A percentile compares a stretch with the other conserved stretches of the same genome.
Conservation (phyloP, 2,113 vertebrate genomes). For the Vireo altiloquus region DNA sequence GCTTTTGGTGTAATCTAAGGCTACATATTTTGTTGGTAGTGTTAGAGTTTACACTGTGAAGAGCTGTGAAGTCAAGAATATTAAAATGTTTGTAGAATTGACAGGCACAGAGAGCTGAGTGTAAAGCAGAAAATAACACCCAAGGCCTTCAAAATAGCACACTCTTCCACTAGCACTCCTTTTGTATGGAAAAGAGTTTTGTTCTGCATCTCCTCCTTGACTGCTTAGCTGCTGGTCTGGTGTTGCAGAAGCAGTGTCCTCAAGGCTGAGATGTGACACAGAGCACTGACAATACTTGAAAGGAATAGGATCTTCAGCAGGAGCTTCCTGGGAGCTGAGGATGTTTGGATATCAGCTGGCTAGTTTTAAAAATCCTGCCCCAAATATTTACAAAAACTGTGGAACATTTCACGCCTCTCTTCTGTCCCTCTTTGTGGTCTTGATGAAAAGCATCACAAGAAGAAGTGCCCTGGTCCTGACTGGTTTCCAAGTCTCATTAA, state of each 20-base stretch:
- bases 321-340: neutral
- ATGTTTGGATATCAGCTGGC: slow-evolving; percentile 7
- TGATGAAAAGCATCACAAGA: slow-evolving; percentile 34
- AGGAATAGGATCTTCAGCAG: neutral
- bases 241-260: neutral
- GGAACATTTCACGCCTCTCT: slow-evolving; percentile 23
- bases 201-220: neutral
- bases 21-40: neutral
- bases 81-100: slow-evolving; percentile 30
- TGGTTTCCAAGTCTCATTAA: slow-evolving; percentile 62
- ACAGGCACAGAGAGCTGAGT: neutral
- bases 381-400: slow-evolving; percentile 45
- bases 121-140: slow-evolving; percentile 3
- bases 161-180: neutral
- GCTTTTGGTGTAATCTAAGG: neutral
- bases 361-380: slow-evolving; percentile 15
- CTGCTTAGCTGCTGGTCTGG: neutral
- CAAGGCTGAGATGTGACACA: neutral
- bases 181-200: neutral
- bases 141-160: neutral
- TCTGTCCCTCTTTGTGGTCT: slow-evolving; percentile 5
- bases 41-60: neutral
- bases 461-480: slow-evolving; percentile 30
- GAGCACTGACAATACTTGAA: neutral
- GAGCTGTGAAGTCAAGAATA: neutral